Percentiles rank a stretch among this genome's conserved stretches.
Conservation (phyloP, 2,888 invertebrate genomes). For the Conistra vaccinii region DNA sequence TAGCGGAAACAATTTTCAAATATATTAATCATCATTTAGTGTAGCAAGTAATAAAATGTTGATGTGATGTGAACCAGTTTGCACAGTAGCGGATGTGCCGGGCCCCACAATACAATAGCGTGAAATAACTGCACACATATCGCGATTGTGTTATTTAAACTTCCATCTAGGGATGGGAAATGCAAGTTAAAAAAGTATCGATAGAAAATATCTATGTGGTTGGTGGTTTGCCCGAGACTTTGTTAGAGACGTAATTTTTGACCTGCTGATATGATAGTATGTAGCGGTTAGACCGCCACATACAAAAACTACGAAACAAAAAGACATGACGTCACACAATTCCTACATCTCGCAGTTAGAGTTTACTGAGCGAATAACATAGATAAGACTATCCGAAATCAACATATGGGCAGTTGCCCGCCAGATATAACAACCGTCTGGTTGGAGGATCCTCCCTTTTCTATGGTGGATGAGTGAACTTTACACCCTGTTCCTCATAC, state of each 20-base stretch:
- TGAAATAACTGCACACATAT: conserved; percentile 49
- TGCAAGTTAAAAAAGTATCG: conserved; percentile 5
- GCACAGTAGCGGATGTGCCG: conserved; percentile 41
- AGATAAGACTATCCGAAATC: too few relatives aligned
- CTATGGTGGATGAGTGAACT: too few relatives aligned
- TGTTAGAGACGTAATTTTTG: not conserved
- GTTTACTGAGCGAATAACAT: too few relatives aligned
- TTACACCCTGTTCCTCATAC: too few relatives aligned
- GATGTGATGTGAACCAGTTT: conserved; percentile 42
- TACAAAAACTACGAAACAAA: too few relatives aligned
- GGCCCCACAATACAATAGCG: conserved; percentile 50
- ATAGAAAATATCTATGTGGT: conserved; percentile 14
- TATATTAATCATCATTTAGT: conserved; percentile 27
- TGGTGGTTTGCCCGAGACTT: not conserved
- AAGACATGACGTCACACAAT: too few relatives aligned
- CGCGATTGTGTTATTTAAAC: conserved; percentile 40
- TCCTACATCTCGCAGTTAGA: too few relatives aligned
- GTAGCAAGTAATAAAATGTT: conserved; percentile 12
- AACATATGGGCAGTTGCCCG: too few relatives aligned
- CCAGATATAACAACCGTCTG: too few relatives aligned
- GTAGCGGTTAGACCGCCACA: too few relatives aligned
- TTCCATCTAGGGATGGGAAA: conserved; percentile 7
- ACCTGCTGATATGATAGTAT: not conserved
- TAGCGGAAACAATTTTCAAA: conserved; percentile 6
- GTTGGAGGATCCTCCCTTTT: too few relatives aligned